These are phyloP conservation scores for Eurystomus glaucurus DNA, from an alignment of 2,797 vertebrate species.

Conservation along the genomic window DNA sequence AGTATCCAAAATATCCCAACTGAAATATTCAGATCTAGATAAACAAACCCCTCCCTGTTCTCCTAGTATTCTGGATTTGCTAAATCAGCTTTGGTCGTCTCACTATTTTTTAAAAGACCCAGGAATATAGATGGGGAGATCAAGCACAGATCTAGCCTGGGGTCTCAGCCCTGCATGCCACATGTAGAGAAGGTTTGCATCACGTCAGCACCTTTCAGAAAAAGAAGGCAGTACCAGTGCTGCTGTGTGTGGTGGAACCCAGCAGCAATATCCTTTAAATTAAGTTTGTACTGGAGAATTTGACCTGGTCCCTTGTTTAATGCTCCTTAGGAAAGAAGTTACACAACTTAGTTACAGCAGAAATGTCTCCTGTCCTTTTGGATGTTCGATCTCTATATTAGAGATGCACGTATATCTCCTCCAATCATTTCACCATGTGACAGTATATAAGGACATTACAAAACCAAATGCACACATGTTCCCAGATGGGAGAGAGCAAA, in stretches of 20 bases:
- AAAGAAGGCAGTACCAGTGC: background rate
- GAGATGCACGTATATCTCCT: background rate
- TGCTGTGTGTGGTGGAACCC: background rate
- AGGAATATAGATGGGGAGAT: background rate
- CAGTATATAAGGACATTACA: background rate
- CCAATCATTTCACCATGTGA: background rate
- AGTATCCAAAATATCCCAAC: background rate
- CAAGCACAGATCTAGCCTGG: background rate
- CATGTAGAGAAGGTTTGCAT: background rate
- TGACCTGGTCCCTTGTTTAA: background rate
- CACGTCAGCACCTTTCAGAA: background rate
- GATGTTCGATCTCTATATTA: background rate
- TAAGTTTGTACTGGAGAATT: background rate
- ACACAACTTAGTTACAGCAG: background rate
- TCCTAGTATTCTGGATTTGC: background rate
- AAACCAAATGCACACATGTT: background rate
- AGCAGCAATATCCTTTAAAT: background rate
- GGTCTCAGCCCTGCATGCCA: background rate
- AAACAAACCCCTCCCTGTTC: background rate
- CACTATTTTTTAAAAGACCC: no score
- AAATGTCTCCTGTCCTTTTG: background rate
- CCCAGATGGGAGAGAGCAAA: background rate
- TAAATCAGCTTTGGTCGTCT: background rate
- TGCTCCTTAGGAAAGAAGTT: background rate
- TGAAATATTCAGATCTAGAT: background rate